Evolutionary conservation across 2,888 invertebrate genomes (phyloP), one percentile per base, ranked within the genome.

Genomic region (Meta bourneti): DNA sequence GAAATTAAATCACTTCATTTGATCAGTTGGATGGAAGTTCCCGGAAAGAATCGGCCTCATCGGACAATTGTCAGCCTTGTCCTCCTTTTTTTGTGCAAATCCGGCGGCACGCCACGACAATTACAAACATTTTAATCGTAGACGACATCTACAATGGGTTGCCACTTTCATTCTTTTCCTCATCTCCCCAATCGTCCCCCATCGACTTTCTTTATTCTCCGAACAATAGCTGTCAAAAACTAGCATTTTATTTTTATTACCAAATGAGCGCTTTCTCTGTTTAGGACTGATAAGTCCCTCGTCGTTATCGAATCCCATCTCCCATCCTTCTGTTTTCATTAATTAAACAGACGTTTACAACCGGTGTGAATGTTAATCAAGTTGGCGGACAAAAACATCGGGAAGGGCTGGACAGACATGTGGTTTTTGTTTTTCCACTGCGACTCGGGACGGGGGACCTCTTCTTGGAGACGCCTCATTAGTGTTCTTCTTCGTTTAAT

Each of bases 111-210:
- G 90, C 90, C 49, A 85, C 11, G 54, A 80, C 90, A 85, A 85
- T 90, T 90, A 90, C 72, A 90, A 79, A 75, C 80, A 13, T 54
- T 69, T 71, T 85, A 80, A 90, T 85, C 85, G 79, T 1, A 54
- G 34, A 74, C 16, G 80, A 81, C 80, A 90, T 90, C 90, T 83
- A 49, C 49, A 74, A 20, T 34, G 74, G 48, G 16, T 19, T 49
- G n/a, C 52, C 85, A 49, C 80, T 89, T 85, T 90, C 79, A 87
- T 87, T 87, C 79, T 72, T 80, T 72, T 78, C 77, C 49, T 48
- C 77, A 19, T 70, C 49, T 88, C 49, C 19, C 16, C 51, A 11
- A 48, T 49, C 70, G 85, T 77, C 85, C 16, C 69, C 49, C 7
- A 16, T 48, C 11, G 51, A 19, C n/a, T 52, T 87, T 51, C 13